Evolutionary conservation across 2,113 vertebrate genomes (phyloP).

Genomic region (Dipodomys spectabilis): DNA sequence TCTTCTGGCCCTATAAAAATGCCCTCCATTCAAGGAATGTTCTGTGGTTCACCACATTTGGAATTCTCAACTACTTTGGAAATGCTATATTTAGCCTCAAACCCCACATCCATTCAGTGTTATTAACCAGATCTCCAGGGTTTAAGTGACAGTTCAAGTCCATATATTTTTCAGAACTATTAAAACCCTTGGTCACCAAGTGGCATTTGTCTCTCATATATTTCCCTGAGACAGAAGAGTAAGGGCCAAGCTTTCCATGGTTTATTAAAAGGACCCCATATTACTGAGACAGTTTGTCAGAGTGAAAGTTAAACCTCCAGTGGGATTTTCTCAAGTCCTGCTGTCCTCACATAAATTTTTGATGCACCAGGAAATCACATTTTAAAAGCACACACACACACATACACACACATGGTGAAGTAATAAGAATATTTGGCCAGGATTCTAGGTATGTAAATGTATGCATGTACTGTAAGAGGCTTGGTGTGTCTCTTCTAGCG

Average conservation of each 20-base stretch:
- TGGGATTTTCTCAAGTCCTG: not conserved
- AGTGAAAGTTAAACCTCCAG: not conserved
- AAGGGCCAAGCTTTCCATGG: not conserved
- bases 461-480: too few species aligned
- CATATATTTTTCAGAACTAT: not conserved
- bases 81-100: slow-evolving; percentile 16
- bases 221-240: not conserved
- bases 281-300: not conserved
- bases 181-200: not conserved
- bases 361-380: not conserved
- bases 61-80: not conserved
- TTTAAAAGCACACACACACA: not conserved
- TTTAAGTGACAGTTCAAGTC: not conserved
- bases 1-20: not conserved
- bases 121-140: slow-evolving; percentile 30
- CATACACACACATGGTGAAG: not conserved
- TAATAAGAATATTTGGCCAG: not conserved
- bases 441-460: not conserved
- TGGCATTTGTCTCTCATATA: slow-evolving; percentile 27
- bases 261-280: not conserved
- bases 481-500: not conserved
- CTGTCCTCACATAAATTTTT: not conserved
- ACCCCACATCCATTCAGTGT: not conserved
- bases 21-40: not conserved
- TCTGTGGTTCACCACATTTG: not conserved